phyloP scores from a whole-genome alignment of 2,888 invertebrate genomes.

The Phyllotreta striolata region DNA sequence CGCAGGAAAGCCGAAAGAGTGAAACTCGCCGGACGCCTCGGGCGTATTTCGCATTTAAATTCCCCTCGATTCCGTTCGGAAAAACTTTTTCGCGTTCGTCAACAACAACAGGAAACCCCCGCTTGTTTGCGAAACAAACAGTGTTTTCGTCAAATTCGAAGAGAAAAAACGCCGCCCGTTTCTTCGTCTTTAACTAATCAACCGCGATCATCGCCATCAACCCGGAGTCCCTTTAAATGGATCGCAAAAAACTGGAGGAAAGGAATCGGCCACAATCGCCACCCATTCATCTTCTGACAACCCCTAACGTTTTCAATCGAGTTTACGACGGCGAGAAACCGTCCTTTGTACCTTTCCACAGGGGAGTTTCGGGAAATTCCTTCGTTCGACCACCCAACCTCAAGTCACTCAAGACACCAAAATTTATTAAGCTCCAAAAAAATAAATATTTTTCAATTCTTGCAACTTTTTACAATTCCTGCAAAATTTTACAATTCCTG shows the following conservation, averaged over 20 bases:
- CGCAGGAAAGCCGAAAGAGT: not conserved
- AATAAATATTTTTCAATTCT: too few species aligned
- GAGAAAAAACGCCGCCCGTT: not conserved
- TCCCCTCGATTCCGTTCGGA: too few species aligned
- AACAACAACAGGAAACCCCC: too few species aligned
- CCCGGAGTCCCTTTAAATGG: conserved; percentile 8
- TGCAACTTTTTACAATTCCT: too few species aligned
- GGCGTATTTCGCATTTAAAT: too few species aligned
- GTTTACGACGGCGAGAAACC: not conserved
- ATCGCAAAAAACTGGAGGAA: conserved; percentile 2
- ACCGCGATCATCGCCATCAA: conserved; percentile 16
- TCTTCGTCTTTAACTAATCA: conserved; percentile 12
- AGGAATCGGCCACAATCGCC: conserved; percentile 11
- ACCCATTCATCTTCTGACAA: conserved; percentile 18
- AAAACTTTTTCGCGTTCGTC: too few species aligned
- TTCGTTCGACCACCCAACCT: not conserved
- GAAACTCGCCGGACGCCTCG: too few species aligned
- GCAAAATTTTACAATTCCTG: too few species aligned
- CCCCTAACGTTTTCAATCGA: conserved; percentile 17
- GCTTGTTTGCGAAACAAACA: too few species aligned
- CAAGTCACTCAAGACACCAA: not conserved
- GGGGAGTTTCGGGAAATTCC: not conserved
- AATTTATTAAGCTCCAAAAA: too few species aligned
- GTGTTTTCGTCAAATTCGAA: too few species aligned
- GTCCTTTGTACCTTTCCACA: conserved; percentile 4